phyloP scores from a whole-genome alignment of 1,140 invertebrate species.

The Cryptotermes secundus region DNA sequence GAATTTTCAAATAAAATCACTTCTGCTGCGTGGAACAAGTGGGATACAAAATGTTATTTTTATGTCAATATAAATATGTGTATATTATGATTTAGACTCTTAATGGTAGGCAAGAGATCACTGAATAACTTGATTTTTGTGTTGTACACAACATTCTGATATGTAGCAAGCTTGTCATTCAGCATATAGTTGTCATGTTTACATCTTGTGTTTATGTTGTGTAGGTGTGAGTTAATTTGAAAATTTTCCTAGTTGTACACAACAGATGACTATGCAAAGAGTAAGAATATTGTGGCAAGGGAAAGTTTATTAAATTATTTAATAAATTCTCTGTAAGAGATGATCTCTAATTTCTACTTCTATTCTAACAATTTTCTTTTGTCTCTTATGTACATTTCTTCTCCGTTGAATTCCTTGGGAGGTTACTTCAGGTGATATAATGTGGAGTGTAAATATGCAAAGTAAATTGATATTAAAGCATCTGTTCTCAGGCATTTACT shows the following conservation, averaged over 20 bases:
- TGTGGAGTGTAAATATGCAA: neutral
- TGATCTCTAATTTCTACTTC: neutral
- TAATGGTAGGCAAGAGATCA: neutral
- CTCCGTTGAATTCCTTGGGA: neutral
- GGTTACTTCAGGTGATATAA: neutral
- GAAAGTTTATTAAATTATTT: too few relatives aligned
- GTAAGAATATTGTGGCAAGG: too few relatives aligned
- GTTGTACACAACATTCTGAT: neutral
- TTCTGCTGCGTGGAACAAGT: too few relatives aligned
- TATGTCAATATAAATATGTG: neutral
- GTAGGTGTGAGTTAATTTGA: too few relatives aligned
- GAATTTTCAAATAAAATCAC: too few relatives aligned
- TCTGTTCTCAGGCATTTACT: neutral
- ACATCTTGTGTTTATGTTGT: too few relatives aligned
- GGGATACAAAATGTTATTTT: too few relatives aligned
- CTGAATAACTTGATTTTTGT: neutral
- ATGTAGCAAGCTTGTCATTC: neutral
- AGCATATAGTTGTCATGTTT: too few relatives aligned
- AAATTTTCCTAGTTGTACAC: too few relatives aligned
- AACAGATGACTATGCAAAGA: too few relatives aligned
- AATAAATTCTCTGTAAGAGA: too few relatives aligned
- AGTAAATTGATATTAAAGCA: neutral
- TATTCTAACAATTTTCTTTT: constrained; percentile 25
- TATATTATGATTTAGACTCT: neutral
- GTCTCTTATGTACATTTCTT: neutral